Evolutionary conservation across 2,888 invertebrate species (phyloP), one percentile per base, ranked within the genome.

Genomic region (Melipona beecheii): DNA sequence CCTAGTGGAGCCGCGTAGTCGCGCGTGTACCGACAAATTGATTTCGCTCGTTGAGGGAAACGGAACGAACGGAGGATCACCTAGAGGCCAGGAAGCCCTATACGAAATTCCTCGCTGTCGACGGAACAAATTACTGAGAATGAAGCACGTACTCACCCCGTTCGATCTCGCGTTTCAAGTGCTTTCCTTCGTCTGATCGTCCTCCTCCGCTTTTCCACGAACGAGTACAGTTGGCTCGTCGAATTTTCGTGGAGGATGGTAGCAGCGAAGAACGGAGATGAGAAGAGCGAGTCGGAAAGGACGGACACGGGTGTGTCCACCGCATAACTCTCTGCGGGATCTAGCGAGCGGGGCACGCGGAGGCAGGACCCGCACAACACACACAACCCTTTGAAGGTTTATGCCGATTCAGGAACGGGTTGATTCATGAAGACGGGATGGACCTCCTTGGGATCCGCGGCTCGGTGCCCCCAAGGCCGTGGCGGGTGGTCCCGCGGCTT

Each of bases 371-470:
- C 76, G 79, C 81, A 78, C 84, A 83, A 86, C 86, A 86, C 83
- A 86, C 86, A 86, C 83, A 87, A 90, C 82, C 83, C 90, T 89
- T 90, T 92, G 92, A 93, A 93, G 91, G 92, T 93, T 94, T 93
- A 94, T 93, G 92, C 93, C 93, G 94, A 94, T 93, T 93, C 92
- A 92, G 91, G 92, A 91, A 89, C 88, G 91, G 90, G 92, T 94
- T 94, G 94, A 94, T 94, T 94, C 94, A 94, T 94, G 94, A 94
- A 94, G 94, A 94, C 92, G 93, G 92, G 92, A 92, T 90, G 92
- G 94, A 94, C 94, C 94, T 94, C 94, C 94, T 94, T 91, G 93
- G 92, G 94, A 92, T 93, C 92, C 92, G 92, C 91, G 91, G 91
- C 92, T 89, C 90, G 87, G 85, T 89, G 91, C 86, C 89, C 88